Base-by-base conservation (phyloP, 2,797 vertebrate genomes). In the Rhodeus uyekii region DNA sequence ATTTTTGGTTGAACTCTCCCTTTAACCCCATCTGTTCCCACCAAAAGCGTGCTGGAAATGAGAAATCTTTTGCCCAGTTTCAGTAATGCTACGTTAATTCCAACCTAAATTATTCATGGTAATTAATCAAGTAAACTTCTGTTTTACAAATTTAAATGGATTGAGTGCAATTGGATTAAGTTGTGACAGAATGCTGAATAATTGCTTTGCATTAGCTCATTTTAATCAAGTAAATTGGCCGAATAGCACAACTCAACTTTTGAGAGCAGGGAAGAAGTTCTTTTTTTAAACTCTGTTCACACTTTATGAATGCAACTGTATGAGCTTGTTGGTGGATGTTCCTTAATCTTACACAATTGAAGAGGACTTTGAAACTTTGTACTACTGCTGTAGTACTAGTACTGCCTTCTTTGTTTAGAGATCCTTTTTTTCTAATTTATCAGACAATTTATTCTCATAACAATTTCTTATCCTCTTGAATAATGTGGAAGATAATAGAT, bases 161-260 rank as follows among this genome's bases (percentile, higher is more conserved):
- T 48, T 77, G 60, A 64, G 29, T 65, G 39, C 60, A 48, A 24
- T 77, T 48, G 36, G 32, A 64, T 77, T 36, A 77, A 77, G 39
- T 36, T 63, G 75, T 60, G 46, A 46, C 75, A 34, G 58, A 46
- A 76, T 46, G 19, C 27, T 34, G 38, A 46, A 63, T 46, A 76
- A 61, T 22, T 39, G 50, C 18, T 9, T 42, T 63, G 39, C 74
- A 32, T 76, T 61, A 76, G 38, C 74, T 76, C 75, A 77, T 64
- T 77, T 77, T 46, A 34, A 46, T 46, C 18, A 64, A 77, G 29
- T 50, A 48, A 76, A 76, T 32, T 61, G 74, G 34, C 2, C 39
- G n/a, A 46, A 18, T 22, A 48, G 19, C 39, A 24, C 19, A 75
- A 75, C 14, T 27, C 1, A 42, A 19, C 42, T 48, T 63, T 77